Conservation (phyloP, 2,797 vertebrate species). For the Catharus ustulatus region DNA sequence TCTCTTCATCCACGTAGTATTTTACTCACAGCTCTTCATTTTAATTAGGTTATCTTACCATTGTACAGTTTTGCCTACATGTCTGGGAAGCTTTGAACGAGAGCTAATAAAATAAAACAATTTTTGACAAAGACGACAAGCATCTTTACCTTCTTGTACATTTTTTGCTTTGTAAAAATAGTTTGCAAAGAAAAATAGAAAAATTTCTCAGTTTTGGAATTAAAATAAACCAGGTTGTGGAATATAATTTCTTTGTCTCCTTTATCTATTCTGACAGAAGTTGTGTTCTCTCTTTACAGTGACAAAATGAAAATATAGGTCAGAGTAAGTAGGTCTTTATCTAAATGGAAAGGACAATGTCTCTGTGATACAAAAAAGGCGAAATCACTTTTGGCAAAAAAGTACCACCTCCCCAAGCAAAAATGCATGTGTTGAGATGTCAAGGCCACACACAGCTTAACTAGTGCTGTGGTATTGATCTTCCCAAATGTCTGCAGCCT, state of each 20-base stretch:
- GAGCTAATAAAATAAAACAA: neutral
- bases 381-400: neutral
- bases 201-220: neutral
- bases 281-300: neutral
- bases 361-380: neutral
- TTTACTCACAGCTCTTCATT: neutral
- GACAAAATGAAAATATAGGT: slow-evolving; percentile 6
- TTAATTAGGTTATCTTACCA: neutral
- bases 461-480: neutral
- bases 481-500: neutral
- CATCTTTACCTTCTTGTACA: neutral
- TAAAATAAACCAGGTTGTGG: neutral
- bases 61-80: neutral
- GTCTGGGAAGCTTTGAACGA: neutral
- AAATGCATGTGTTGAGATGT: neutral
- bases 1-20: neutral
- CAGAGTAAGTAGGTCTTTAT: neutral
- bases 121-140: neutral
- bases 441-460: slow-evolving; percentile 5
- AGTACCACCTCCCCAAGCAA: neutral
- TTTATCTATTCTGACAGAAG: neutral
- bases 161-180: neutral
- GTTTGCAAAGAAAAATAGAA: neutral
- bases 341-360: neutral
- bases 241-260: neutral